These are phyloP conservation scores for Thrips palmi DNA, from an alignment of 1,140 invertebrate species.

Conservation along the genomic window DNA sequence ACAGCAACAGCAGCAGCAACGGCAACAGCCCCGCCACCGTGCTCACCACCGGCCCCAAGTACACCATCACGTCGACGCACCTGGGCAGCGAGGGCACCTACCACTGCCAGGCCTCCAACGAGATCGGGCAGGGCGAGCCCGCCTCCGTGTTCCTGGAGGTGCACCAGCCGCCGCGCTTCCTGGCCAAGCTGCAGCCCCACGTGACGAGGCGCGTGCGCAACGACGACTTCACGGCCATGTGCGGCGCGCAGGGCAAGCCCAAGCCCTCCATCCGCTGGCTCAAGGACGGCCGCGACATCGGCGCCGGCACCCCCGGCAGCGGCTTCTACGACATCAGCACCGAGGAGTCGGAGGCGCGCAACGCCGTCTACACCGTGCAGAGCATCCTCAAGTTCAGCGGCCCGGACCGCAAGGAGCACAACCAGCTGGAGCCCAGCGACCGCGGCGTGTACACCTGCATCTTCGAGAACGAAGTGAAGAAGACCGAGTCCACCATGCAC, in stretches of 20 bases:
- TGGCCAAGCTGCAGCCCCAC: constrained; percentile 63
- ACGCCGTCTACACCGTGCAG: constrained; percentile 61
- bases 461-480: constrained; percentile 77
- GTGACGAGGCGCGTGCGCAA: constrained; percentile 64
- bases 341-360: constrained; percentile 46
- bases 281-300: constrained; percentile 64
- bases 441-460: constrained; percentile 72
- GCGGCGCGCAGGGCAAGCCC: constrained; percentile 73
- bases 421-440: constrained; percentile 62
- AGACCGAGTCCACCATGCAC: constrained; percentile 70
- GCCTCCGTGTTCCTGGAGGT: constrained; percentile 69
- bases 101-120: constrained; percentile 74
- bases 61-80: constrained; percentile 67
- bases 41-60: constrained; percentile 55
- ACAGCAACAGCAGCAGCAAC: constrained; percentile 30
- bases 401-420: constrained; percentile 46
- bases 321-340: constrained; percentile 64
- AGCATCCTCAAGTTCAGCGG: constrained; percentile 66
- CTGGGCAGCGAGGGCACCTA: constrained; percentile 72
- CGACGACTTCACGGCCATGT: constrained; percentile 57
- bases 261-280: constrained; percentile 66
- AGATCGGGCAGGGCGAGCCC: constrained; percentile 64
- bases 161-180: constrained; percentile 67
- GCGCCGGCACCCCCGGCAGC: constrained; percentile 44
- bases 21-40: constrained; percentile 33